Evolutionary conservation across 2,888 invertebrate species (phyloP).

Genomic region (Eucriotettix oculatus): DNA sequence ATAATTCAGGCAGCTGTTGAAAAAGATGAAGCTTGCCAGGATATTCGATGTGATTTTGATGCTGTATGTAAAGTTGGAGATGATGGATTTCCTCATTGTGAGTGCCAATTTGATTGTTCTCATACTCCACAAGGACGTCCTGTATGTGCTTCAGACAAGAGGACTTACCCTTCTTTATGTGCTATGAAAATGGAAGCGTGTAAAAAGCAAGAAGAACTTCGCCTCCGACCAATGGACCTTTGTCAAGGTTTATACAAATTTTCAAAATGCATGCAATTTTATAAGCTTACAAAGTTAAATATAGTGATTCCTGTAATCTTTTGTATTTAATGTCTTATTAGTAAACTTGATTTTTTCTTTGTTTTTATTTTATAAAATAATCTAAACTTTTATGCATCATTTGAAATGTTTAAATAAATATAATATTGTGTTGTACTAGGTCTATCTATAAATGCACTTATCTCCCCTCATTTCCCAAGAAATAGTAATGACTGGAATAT

Average conservation of each 20-base stretch:
- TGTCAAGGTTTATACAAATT: constrained; percentile 49
- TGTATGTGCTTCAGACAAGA: constrained; percentile 74
- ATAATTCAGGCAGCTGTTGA: neutral
- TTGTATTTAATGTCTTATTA: neutral
- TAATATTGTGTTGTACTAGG: too few relatives aligned
- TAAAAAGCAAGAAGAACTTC: constrained; percentile 62
- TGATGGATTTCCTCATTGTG: constrained; percentile 61
- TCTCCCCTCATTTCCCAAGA: too few relatives aligned
- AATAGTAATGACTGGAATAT: too few relatives aligned
- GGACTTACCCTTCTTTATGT: constrained; percentile 65
- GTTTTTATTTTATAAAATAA: too few relatives aligned
- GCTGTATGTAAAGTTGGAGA: constrained; percentile 67
- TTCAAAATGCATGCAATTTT: neutral
- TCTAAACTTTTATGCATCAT: too few relatives aligned
- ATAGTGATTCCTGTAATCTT: neutral
- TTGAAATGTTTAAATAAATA: too few relatives aligned
- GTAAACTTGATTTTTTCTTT: too few relatives aligned
- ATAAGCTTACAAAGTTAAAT: neutral
- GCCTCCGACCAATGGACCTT: constrained; percentile 60
- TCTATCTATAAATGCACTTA: too few relatives aligned
- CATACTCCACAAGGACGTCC: constrained; percentile 30
- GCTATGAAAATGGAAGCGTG: constrained; percentile 78
- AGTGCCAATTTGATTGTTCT: constrained; percentile 65
- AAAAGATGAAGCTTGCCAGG: constrained; percentile 43
- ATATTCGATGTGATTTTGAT: constrained; percentile 71